A percentile compares a stretch with the other conserved stretches of the same genome.
phyloP scores from a whole-genome alignment of 2,797 vertebrate genomes.

The Myotis myotis region DNA sequence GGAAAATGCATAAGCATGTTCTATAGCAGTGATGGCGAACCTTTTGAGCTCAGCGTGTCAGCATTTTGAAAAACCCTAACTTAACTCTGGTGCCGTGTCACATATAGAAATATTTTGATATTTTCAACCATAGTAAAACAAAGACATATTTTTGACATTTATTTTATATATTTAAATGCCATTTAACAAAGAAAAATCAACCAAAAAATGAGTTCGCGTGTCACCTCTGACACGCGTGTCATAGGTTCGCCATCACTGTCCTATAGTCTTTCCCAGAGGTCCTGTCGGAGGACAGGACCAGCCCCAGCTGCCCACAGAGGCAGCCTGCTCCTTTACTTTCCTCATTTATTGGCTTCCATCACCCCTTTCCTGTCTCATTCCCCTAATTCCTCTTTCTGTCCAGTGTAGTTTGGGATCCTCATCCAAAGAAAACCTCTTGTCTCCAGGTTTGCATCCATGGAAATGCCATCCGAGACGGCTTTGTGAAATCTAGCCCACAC shows the following conservation, averaged over 20 bases:
- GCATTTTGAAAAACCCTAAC: too few relatives aligned
- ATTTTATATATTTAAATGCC: too few relatives aligned
- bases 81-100: too few relatives aligned
- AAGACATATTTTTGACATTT: too few relatives aligned
- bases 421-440: not conserved
- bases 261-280: not conserved
- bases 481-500: not conserved
- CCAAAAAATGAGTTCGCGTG: too few relatives aligned
- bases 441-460: not conserved
- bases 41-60: too few relatives aligned
- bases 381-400: fast-evolving
- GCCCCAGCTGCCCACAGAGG: not conserved
- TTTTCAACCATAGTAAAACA: too few relatives aligned
- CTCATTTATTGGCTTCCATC: not conserved
- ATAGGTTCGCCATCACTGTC: too few relatives aligned
- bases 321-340: not conserved
- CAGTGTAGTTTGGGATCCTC: not conserved
- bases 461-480: not conserved
- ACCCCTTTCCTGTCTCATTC: not conserved
- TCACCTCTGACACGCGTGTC: too few relatives aligned
- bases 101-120: too few relatives aligned
- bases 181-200: too few relatives aligned
- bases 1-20: not conserved
- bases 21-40: not conserved
- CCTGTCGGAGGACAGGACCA: not conserved